These are phyloP conservation scores for Andrena praecox DNA, from an alignment of 2,888 invertebrate genomes.

Conservation along the genomic window DNA sequence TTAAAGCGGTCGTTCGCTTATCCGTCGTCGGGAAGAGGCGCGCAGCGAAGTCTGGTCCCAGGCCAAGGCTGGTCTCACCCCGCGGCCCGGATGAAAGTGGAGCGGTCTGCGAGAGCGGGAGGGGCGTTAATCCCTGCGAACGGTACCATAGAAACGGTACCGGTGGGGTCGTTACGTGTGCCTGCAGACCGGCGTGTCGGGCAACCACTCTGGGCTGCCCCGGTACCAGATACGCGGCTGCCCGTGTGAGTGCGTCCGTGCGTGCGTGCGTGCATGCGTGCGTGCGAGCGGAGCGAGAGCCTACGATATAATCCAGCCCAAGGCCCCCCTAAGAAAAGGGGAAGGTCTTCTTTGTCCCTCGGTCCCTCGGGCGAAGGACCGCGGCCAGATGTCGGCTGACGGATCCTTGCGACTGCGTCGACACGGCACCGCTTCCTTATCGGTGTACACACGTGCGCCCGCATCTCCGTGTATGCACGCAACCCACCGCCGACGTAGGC, in stretches of 20 bases:
- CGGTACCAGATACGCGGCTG: conserved; percentile 61
- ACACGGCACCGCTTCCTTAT: conserved; percentile 41
- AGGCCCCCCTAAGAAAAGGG: conserved; percentile 66
- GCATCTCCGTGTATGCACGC: neutral
- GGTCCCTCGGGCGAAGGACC: conserved; percentile 68
- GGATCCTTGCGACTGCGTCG: conserved; percentile 63
- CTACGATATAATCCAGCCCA: conserved; percentile 59
- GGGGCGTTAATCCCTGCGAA: conserved; percentile 81
- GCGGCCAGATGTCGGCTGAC: conserved; percentile 71
- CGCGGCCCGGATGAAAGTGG: conserved; percentile 71
- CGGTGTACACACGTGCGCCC: neutral
- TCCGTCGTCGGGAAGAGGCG: conserved; percentile 25
- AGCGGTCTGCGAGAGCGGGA: conserved; percentile 68
- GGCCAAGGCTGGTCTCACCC: conserved; percentile 74
- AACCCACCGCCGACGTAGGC: conserved; percentile 9
- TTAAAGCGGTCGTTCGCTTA: conserved; percentile 12
- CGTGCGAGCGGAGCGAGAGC: conserved; percentile 35
- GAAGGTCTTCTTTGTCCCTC: conserved; percentile 74
- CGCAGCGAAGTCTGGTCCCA: conserved; percentile 55
- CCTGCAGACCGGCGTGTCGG: conserved; percentile 60
- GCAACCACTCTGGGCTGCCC: conserved; percentile 61
- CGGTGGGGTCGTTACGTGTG: conserved; percentile 75
- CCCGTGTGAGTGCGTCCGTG: conserved; percentile 5
- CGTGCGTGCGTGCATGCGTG: conserved; percentile 9
- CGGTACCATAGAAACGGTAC: conserved; percentile 84